A percentile compares a stretch with the other conserved stretches of the same genome.
phyloP scores from a whole-genome alignment of 2,888 invertebrate species.

The Falcaria lacertinaria region DNA sequence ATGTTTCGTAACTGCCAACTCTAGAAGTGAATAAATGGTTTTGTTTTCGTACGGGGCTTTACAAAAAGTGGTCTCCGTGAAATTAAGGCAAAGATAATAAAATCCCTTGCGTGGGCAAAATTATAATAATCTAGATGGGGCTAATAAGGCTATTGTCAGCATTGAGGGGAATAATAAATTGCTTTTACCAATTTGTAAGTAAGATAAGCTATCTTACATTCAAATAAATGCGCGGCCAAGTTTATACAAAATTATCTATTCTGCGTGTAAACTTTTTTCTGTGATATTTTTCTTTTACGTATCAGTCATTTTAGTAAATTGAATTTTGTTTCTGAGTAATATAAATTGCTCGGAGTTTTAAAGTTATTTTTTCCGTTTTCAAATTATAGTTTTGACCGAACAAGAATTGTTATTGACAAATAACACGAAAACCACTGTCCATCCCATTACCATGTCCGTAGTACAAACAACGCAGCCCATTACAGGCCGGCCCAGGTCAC shows the following conservation, averaged over 20 bases:
- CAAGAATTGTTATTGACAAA: too few relatives aligned
- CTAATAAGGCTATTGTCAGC: not conserved
- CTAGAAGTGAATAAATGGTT: too few relatives aligned
- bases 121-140: not conserved
- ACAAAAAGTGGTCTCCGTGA: not conserved
- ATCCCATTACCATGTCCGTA: not conserved
- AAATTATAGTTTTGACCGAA: not conserved
- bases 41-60: too few relatives aligned
- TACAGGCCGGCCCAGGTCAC: not conserved
- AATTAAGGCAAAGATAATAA: not conserved
- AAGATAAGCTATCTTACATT: too few relatives aligned
- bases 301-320: not conserved
- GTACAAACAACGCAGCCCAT: not conserved
- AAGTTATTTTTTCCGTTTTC: too few relatives aligned
- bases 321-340: too few relatives aligned
- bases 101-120: not conserved
- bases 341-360: too few relatives aligned
- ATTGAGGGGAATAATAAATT: not conserved
- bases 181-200: constrained; percentile 1
- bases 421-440: not conserved
- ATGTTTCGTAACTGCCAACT: too few relatives aligned
- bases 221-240: too few relatives aligned
- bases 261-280: too few relatives aligned
- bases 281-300: too few relatives aligned
- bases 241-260: too few relatives aligned